A percentile compares a stretch with the other conserved stretches of the same genome.
These are phyloP conservation scores for Thermophis baileyi DNA, from an alignment of 2,113 vertebrate genomes.

Conservation along the genomic window DNA sequence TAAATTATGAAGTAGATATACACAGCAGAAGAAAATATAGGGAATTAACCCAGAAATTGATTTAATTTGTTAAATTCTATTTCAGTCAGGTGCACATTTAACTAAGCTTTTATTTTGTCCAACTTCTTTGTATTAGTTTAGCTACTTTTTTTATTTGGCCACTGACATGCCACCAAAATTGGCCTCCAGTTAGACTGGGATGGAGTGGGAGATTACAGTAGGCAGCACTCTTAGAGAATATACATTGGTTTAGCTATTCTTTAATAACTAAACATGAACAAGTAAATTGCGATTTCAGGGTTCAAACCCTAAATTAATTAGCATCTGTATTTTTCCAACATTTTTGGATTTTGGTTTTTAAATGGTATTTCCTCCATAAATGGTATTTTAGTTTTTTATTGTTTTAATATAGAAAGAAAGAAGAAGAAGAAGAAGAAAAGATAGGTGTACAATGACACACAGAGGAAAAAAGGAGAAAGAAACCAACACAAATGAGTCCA, in stretches of 20 bases:
- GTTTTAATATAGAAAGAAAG: not conserved
- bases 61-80: not conserved
- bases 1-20: not conserved
- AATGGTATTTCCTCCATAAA: not conserved
- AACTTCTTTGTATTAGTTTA: not conserved
- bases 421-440: not conserved
- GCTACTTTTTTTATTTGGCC: not conserved
- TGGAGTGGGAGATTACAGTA: not conserved
- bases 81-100: not conserved
- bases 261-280: not conserved
- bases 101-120: not conserved
- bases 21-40: not conserved
- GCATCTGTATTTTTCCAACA: not conserved
- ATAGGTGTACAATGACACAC: not conserved
- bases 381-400: not conserved
- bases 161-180: not conserved
- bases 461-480: not conserved
- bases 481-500: not conserved
- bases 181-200: not conserved
- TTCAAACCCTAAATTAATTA: not conserved
- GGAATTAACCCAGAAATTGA: not conserved
- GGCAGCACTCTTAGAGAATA: not conserved
- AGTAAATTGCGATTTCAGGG: not conserved
- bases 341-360: not conserved
- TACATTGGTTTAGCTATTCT: not conserved